These are phyloP conservation scores for Hydrophis major DNA, from an alignment of 2,797 vertebrate species.

Conservation along the genomic window DNA sequence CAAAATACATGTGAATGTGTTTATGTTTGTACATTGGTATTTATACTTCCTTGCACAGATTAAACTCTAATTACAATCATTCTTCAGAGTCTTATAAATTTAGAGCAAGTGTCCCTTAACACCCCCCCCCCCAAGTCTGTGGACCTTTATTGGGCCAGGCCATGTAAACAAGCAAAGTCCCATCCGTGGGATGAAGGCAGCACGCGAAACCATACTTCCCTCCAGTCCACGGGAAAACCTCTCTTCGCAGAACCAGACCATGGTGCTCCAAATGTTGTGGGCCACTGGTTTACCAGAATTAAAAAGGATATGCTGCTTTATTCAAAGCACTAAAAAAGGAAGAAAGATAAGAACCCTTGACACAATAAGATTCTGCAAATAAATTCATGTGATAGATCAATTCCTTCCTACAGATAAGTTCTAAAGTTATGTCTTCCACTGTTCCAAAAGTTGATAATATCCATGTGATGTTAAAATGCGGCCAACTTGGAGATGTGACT, in stretches of 20 bases:
- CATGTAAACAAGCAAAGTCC: too few species aligned
- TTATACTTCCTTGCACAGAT: not conserved
- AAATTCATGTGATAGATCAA: not conserved
- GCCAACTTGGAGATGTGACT: fast-evolving
- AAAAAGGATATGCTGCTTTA: not conserved
- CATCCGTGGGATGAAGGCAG: too few species aligned
- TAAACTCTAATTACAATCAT: not conserved
- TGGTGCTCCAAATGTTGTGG: too few species aligned
- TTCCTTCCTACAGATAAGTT: not conserved
- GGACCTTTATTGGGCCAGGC: too few species aligned
- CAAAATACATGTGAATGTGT: too few species aligned
- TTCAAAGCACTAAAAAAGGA: not conserved
- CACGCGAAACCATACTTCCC: too few species aligned
- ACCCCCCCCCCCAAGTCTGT: too few species aligned
- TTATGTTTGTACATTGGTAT: not conserved
- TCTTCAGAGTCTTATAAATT: not conserved
- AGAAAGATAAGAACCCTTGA: not conserved
- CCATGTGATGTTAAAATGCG: not conserved
- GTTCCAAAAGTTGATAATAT: not conserved
- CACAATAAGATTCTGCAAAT: not conserved
- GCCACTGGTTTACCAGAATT: not conserved
- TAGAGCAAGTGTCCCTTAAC: not conserved
- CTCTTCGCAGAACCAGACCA: too few species aligned
- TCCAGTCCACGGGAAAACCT: too few species aligned
- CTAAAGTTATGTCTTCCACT: not conserved